Percentiles rank a stretch among this genome's conserved stretches.
Conservation (phyloP, 2,113 vertebrate species). For the Phaetusa simplex region DNA sequence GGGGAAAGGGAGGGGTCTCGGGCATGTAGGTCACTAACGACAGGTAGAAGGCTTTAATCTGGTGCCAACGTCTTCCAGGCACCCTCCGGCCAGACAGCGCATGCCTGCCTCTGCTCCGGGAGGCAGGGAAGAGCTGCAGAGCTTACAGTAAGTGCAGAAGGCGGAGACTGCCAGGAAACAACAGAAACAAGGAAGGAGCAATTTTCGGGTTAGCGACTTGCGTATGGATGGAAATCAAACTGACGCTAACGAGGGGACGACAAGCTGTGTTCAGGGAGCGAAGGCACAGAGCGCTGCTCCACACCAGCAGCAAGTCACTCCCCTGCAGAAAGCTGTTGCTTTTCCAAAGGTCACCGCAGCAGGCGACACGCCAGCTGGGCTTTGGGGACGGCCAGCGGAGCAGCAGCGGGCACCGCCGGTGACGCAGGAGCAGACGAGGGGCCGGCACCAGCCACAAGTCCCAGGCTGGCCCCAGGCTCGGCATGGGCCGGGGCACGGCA, state of each 20-base stretch:
- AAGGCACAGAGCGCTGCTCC: neutral
- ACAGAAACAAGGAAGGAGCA: conserved; percentile 53
- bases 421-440: neutral
- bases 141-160: conserved; percentile 54
- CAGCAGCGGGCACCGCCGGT: neutral
- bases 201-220: neutral
- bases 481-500: fast-evolving
- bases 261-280: neutral
- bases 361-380: neutral
- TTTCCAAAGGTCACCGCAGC: neutral
- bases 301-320: neutral
- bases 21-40: neutral
- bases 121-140: neutral
- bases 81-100: neutral
- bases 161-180: conserved; percentile 60
- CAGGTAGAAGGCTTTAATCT: neutral
- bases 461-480: neutral
- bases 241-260: neutral
- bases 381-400: fast-evolving
- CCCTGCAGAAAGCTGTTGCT: neutral
- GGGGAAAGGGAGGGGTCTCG: neutral
- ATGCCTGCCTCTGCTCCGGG: neutral
- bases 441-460: fast-evolving
- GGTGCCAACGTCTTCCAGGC: neutral
- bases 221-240: neutral